A percentile compares a stretch with the other conserved stretches of the same genome.
Evolutionary conservation across 2,113 vertebrate genomes (phyloP).

Genomic region (Lonchura striata): DNA sequence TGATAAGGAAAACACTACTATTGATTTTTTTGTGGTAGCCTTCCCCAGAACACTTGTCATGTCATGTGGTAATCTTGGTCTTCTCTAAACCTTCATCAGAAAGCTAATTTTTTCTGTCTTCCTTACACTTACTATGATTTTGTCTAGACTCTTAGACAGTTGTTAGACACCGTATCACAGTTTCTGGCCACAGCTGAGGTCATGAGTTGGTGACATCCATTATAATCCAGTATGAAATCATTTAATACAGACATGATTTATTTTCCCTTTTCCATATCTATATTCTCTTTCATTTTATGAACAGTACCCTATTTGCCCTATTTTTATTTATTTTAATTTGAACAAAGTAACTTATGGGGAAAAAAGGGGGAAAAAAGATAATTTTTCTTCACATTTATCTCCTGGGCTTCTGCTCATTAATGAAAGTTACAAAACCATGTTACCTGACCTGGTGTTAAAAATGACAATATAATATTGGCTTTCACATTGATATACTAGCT

Average conservation of each 20-base stretch:
- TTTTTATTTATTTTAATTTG: background rate
- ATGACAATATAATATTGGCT: too few relatives aligned
- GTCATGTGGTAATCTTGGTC: background rate
- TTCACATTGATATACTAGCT: too few relatives aligned
- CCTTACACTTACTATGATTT: background rate
- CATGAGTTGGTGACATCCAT: background rate
- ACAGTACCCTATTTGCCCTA: background rate
- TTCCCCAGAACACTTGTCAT: background rate
- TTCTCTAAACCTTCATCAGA: background rate
- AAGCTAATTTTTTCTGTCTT: background rate
- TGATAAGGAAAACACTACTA: background rate
- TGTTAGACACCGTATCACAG: rapidly evolving
- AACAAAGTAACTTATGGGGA: background rate
- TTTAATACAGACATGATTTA: background rate
- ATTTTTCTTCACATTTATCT: background rate
- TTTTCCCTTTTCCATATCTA: background rate
- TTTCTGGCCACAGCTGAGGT: background rate
- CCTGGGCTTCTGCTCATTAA: background rate
- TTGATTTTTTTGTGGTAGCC: background rate
- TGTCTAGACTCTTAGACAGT: background rate
- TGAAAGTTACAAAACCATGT: background rate
- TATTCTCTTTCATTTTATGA: background rate
- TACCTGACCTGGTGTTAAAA: background rate
- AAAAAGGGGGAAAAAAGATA: rapidly evolving
- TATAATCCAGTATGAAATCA: background rate